Evolutionary conservation across 1,140 invertebrate species (phyloP).

Genomic region (Diorhabda sublineata): DNA sequence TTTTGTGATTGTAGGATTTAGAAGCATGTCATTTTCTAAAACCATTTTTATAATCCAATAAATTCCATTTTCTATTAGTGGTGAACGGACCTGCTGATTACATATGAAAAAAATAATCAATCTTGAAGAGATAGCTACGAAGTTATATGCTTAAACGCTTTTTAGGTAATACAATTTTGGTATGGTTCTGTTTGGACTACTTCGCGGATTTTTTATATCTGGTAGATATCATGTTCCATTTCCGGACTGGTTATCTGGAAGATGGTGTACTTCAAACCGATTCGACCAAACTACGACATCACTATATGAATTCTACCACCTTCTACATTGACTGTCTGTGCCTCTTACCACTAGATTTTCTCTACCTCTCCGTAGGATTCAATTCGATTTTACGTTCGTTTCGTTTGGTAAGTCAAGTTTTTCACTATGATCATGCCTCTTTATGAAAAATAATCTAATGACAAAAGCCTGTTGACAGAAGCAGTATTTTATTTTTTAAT

Average conservation of each 20-base stretch:
- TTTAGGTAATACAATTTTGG: conserved; percentile 77
- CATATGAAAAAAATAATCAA: too few relatives aligned
- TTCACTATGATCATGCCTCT: too few relatives aligned
- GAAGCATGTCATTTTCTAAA: too few relatives aligned
- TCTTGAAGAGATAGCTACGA: too few relatives aligned
- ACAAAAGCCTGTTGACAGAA: too few relatives aligned
- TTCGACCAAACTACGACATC: conserved; percentile 84
- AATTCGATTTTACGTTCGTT: conserved; percentile 96
- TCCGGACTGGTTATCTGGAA: conserved; percentile 93
- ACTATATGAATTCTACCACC: conserved; percentile 98
- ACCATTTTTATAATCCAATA: too few relatives aligned
- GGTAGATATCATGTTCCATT: conserved; percentile 94
- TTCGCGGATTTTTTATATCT: conserved; percentile 94
- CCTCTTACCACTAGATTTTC: conserved; percentile 93
- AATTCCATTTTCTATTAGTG: too few relatives aligned
- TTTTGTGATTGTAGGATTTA: too few relatives aligned
- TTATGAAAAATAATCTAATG: too few relatives aligned
- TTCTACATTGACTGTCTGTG: conserved; percentile 99
- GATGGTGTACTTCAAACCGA: conserved; percentile 96
- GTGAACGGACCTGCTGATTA: too few relatives aligned
- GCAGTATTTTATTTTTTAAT: too few relatives aligned
- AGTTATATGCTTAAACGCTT: conserved; percentile 13
- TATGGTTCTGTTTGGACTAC: conserved; percentile 97
- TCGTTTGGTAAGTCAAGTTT: conserved; percentile 78
- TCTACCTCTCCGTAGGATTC: conserved; percentile 95